Conservation (phyloP, 2,797 vertebrate genomes). For the Liasis olivaceus region DNA sequence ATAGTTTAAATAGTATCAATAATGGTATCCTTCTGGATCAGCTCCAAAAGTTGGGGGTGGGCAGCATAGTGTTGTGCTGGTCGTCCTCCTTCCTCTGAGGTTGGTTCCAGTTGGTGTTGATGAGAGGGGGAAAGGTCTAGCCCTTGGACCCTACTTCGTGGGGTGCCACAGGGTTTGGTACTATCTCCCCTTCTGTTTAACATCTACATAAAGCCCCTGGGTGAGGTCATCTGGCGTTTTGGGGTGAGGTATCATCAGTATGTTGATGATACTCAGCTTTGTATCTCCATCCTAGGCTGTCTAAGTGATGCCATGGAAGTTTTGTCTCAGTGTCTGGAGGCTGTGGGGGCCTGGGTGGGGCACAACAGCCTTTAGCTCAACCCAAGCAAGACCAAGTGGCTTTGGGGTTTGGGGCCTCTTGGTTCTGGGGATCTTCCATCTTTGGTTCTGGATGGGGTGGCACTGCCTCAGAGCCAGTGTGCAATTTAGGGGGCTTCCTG, state of each 20-base stretch:
- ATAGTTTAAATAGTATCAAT: background rate
- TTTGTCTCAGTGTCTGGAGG: background rate
- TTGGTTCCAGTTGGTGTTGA: background rate
- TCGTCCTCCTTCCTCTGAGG: background rate
- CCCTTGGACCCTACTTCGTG: background rate
- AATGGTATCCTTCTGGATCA: background rate
- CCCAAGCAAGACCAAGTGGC: background rate
- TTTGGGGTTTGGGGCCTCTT: background rate
- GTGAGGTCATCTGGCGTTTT: background rate
- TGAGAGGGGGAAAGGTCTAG: background rate
- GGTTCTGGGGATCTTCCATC: background rate
- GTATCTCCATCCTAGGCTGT: background rate
- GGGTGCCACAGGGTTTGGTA: background rate
- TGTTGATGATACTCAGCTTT: background rate
- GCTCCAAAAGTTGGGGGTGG: background rate
- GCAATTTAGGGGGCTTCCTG: background rate
- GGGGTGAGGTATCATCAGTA: background rate
- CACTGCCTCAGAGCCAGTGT: background rate
- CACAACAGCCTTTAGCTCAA: background rate
- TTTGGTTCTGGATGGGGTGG: background rate
- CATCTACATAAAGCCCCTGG: background rate
- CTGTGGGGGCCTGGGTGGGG: background rate
- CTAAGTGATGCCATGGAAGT: background rate
- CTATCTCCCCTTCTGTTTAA: background rate
- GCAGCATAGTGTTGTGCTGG: background rate